Evolutionary conservation across 2,797 vertebrate genomes (phyloP).

Genomic region (Pantherophis alleghaniensis): DNA sequence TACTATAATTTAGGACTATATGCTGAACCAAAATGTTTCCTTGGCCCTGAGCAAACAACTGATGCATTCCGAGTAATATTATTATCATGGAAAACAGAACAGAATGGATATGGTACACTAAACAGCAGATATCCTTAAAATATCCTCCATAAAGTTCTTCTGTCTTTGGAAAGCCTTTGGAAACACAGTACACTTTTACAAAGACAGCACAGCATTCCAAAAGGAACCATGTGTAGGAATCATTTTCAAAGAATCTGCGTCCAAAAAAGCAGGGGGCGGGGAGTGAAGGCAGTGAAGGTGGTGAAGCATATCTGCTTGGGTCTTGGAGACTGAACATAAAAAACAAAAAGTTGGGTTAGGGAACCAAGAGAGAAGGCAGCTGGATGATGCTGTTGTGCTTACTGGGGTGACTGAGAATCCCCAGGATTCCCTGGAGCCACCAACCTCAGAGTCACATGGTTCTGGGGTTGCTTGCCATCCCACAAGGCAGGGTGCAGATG

Average conservation of each 20-base stretch:
- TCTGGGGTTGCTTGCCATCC: too few species aligned
- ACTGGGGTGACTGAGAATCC: too few species aligned
- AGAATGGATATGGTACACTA: not conserved
- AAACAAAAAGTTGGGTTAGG: not conserved
- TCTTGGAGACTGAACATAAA: not conserved
- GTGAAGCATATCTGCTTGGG: not conserved
- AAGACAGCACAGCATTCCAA: not conserved
- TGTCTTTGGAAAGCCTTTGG: not conserved
- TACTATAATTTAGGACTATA: not conserved
- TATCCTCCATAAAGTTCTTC: not conserved
- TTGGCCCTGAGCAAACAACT: not conserved
- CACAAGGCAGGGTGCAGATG: too few species aligned
- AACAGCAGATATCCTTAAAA: not conserved
- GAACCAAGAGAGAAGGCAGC: too few species aligned
- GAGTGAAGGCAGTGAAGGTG: too few species aligned
- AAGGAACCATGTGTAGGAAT: not conserved
- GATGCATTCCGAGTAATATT: not conserved
- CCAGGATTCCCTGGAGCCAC: too few species aligned
- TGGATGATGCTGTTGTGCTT: too few species aligned
- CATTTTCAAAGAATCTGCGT: not conserved
- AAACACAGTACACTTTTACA: too few species aligned
- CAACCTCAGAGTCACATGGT: too few species aligned
- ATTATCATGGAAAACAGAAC: not conserved
- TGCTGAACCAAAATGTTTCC: not conserved
- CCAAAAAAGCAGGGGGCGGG: not conserved